A percentile compares a stretch with the other conserved stretches of the same genome.
Conservation (phyloP, 2,888 invertebrate species). For the Hemicrepidius hirtus region DNA sequence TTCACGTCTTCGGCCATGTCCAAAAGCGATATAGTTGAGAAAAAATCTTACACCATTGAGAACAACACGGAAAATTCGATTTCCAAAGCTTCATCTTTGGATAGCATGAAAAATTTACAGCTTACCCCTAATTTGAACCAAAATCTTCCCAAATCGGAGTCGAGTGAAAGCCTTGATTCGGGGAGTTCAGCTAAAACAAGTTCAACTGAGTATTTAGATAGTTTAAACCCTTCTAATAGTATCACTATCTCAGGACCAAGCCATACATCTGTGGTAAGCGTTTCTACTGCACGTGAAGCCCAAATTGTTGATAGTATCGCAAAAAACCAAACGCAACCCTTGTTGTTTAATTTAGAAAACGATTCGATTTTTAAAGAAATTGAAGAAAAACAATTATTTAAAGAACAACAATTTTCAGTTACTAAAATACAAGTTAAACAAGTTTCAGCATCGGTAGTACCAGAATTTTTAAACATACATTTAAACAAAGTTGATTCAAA, state of each 20-base stretch:
- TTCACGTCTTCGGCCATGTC: constrained; percentile 25
- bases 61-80: constrained; percentile 47
- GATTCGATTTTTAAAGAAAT: not conserved
- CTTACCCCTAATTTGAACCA: constrained; percentile 59
- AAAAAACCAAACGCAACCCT: constrained; percentile 11
- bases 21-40: constrained; percentile 34
- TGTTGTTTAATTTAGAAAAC: constrained; percentile 5
- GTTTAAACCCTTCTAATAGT: constrained; percentile 47
- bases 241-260: constrained; percentile 67
- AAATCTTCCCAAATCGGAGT: constrained; percentile 42
- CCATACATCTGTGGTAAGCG: constrained; percentile 66
- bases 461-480: constrained; percentile 83
- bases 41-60: constrained; percentile 22
- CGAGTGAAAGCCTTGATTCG: constrained; percentile 49
- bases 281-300: constrained; percentile 25
- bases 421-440: constrained; percentile 77
- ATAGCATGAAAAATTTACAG: constrained; percentile 75
- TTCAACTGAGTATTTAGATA: constrained; percentile 50
- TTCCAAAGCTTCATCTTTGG: constrained; percentile 72
- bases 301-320: constrained; percentile 36
- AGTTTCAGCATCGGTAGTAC: constrained; percentile 69
- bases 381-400: constrained; percentile 47
- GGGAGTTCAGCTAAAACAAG: constrained; percentile 42
- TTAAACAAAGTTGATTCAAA: constrained; percentile 81
- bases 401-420: constrained; percentile 72